Percentiles rank a stretch among this genome's conserved stretches.
Conservation (phyloP, 2,113 vertebrate species). For the Rhinolophus sinicus region DNA sequence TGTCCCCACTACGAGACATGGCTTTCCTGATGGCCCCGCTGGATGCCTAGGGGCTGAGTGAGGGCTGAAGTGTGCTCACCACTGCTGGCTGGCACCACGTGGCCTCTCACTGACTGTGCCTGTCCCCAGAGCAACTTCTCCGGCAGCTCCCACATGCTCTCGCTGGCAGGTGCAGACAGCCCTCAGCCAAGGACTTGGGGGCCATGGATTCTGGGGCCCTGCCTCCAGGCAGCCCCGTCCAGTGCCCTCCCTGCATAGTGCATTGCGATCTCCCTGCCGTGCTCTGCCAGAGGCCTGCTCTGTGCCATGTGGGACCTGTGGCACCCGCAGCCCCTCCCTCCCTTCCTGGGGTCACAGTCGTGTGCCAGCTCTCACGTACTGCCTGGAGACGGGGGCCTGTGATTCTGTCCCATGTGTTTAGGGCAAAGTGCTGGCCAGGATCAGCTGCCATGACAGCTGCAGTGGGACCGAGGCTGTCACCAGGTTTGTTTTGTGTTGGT, state of each 20-base stretch:
- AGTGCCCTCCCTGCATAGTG: not conserved
- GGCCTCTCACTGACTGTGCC: too few relatives aligned
- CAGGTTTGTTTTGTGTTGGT: not conserved
- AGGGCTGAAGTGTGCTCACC: not conserved
- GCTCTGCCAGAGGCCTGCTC: not conserved
- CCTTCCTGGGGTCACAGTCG: not conserved
- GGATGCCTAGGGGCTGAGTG: not conserved
- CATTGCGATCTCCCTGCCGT: not conserved
- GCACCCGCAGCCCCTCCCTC: fast-evolving
- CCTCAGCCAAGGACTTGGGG: not conserved
- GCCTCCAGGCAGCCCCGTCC: not conserved
- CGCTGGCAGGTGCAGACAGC: too few relatives aligned
- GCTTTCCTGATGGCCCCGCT: not conserved
- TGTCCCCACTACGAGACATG: not conserved
- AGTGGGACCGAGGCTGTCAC: fast-evolving
- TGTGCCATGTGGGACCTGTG: fast-evolving
- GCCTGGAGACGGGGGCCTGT: not conserved
- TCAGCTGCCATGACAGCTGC: fast-evolving
- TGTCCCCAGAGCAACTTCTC: not conserved
- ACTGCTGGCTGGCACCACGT: not conserved
- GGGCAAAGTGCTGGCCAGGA: not conserved
- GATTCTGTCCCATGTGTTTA: fast-evolving
- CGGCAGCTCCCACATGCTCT: fast-evolving
- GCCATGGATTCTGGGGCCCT: not conserved
- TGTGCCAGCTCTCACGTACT: fast-evolving